Percentiles rank a stretch among this genome's conserved stretches.
phyloP scores from a whole-genome alignment of 2,113 vertebrate species.

The Lycocorax pyrrhopterus region DNA sequence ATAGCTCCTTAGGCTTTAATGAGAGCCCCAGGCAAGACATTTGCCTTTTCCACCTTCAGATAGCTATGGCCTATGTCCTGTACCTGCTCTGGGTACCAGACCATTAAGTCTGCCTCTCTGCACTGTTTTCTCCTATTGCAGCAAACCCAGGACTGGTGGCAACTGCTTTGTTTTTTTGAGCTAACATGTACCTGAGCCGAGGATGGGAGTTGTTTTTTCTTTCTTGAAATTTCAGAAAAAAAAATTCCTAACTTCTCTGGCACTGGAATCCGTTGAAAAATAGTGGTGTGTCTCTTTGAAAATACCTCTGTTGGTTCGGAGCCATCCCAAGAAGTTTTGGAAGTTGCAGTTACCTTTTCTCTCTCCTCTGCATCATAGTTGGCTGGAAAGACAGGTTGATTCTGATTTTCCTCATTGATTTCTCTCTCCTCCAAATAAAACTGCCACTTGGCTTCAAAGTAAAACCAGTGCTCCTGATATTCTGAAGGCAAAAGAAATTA shows the following conservation, averaged over 20 bases:
- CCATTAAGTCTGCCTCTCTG: background rate
- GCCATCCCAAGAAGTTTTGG: background rate
- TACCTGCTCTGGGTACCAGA: background rate
- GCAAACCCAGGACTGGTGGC: background rate
- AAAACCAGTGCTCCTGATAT: conserved; percentile 97
- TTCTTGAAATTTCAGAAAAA: background rate
- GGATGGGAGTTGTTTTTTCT: background rate
- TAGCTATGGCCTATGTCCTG: background rate
- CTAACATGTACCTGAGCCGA: background rate
- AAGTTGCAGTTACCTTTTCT: conserved; percentile 80
- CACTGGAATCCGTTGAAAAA: background rate
- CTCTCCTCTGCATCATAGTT: conserved; percentile 84
- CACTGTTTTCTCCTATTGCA: background rate
- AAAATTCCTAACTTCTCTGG: background rate
- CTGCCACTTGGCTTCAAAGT: conserved; percentile 98
- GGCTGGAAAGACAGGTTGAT: conserved; percentile 79
- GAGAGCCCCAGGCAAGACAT: rapidly evolving
- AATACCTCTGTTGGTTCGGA: background rate
- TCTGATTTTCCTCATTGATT: conserved; percentile 81
- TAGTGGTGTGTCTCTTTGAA: background rate
- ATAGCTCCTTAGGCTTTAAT: background rate
- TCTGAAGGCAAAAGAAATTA: conserved; percentile 72
- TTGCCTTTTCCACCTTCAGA: background rate
- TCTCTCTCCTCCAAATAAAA: conserved; percentile 94
- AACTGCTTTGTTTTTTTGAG: background rate